Evolutionary conservation across 2,888 invertebrate genomes (phyloP).

Genomic region (Zele albiditarsus): DNA sequence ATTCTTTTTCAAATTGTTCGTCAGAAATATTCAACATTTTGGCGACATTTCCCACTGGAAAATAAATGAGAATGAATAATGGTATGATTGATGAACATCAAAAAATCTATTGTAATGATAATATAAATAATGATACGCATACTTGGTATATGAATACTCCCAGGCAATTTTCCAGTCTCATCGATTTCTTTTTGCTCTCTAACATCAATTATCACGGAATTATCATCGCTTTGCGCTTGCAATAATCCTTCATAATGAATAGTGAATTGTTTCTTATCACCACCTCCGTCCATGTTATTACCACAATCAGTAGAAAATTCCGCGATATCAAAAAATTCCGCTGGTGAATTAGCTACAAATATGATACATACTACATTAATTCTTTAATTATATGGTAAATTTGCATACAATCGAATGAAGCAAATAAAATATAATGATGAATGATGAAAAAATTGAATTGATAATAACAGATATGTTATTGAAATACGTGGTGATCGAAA

Average conservation of each 20-base stretch:
- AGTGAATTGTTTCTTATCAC: conserved; percentile 47
- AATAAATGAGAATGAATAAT: too few relatives aligned
- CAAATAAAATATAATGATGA: background rate
- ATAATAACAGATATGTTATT: background rate
- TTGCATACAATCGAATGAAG: background rate
- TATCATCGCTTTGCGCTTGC: conserved; percentile 72
- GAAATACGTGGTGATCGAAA: background rate
- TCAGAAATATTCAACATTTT: conserved; percentile 73
- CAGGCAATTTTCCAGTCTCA: conserved; percentile 82
- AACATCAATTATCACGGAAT: conserved; percentile 82
- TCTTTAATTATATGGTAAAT: too few relatives aligned
- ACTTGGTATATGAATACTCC: conserved; percentile 85
- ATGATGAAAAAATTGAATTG: background rate
- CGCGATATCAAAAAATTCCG: background rate
- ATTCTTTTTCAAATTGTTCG: conserved; percentile 76
- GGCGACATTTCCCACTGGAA: conserved; percentile 75
- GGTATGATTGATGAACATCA: background rate
- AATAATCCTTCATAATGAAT: conserved; percentile 60
- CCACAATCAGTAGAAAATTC: conserved; percentile 5
- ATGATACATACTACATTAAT: background rate
- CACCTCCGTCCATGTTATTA: conserved; percentile 52
- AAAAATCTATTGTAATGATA: conserved; percentile 16
- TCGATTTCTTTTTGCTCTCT: conserved; percentile 82
- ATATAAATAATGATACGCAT: conserved; percentile 65
- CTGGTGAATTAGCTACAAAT: background rate